phyloP scores from a whole-genome alignment of 2,888 invertebrate species.

The Epistrophe eligans region DNA sequence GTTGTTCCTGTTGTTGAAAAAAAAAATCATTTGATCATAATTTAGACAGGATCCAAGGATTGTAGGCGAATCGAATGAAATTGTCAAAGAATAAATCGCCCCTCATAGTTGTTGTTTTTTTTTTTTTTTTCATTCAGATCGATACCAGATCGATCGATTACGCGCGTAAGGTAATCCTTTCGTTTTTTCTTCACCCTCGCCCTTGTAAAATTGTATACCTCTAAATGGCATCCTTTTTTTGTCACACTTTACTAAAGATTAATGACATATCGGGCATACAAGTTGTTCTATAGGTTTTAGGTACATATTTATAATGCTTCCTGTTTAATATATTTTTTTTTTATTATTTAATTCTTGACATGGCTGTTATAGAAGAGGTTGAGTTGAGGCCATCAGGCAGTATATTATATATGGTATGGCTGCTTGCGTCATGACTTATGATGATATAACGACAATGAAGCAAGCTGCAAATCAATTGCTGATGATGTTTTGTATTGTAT shows the following conservation, averaged over 20 bases:
- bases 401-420: background rate
- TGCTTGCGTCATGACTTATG: conserved; percentile 59
- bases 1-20: conserved; percentile 11
- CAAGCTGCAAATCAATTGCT: conserved; percentile 65
- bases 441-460: conserved; percentile 38
- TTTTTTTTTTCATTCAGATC: conserved; percentile 53
- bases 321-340: conserved; percentile 71
- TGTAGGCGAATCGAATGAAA: conserved; percentile 74
- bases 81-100: conserved; percentile 55
- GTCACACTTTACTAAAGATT: conserved; percentile 73
- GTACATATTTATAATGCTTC: conserved; percentile 48
- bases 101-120: conserved; percentile 1
- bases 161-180: conserved; percentile 60
- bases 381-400: conserved; percentile 1
- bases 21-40: conserved; percentile 58
- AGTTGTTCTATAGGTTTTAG: conserved; percentile 26
- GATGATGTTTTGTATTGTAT: conserved; percentile 15
- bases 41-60: conserved; percentile 58
- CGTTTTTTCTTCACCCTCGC: conserved; percentile 64
- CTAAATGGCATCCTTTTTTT: conserved; percentile 70
- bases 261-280: conserved; percentile 64
- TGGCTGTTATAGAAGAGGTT: conserved; percentile 50
- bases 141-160: conserved; percentile 63
- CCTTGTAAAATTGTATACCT: conserved; percentile 11
- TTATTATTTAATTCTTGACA: conserved; percentile 73